These are phyloP conservation scores for Gnatocerus cornutus DNA, from an alignment of 2,888 invertebrate genomes.

Conservation along the genomic window DNA sequence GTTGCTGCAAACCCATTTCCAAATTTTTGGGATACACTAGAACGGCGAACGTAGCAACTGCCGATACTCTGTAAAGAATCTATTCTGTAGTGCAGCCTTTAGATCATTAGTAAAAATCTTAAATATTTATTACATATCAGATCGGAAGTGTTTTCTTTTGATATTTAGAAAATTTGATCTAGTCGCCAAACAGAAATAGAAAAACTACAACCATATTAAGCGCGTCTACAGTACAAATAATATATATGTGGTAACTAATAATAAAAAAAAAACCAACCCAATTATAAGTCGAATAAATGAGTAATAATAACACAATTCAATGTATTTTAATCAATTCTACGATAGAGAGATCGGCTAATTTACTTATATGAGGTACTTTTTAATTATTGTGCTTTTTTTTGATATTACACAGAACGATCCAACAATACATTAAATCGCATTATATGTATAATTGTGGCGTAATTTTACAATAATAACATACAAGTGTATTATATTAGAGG, in stretches of 20 bases:
- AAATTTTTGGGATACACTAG: slow-evolving; percentile 25
- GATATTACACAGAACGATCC: slow-evolving; percentile 46
- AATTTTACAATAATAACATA: slow-evolving; percentile 37
- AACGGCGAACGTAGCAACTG: slow-evolving; percentile 8
- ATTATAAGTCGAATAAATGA: slow-evolving; percentile 53
- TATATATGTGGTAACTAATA: slow-evolving; percentile 67
- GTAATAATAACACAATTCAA: slow-evolving; percentile 46
- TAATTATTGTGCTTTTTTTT: slow-evolving; percentile 56
- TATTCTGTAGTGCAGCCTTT: slow-evolving; percentile 69
- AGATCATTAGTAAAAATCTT: slow-evolving; percentile 66
- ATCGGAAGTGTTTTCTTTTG: slow-evolving; percentile 59
- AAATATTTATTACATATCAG: slow-evolving; percentile 62
- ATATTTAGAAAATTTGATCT: slow-evolving; percentile 52
- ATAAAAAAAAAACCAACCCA: slow-evolving; percentile 64
- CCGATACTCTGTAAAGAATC: slow-evolving; percentile 48
- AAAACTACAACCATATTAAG: slow-evolving; percentile 51
- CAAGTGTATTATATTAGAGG: slow-evolving; percentile 29
- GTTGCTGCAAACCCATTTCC: slow-evolving; percentile 16
- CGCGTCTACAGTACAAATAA: slow-evolving; percentile 39
- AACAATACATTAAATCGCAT: slow-evolving; percentile 47
- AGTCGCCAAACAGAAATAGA: slow-evolving; percentile 48
- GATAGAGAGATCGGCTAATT: slow-evolving; percentile 47
- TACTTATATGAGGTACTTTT: slow-evolving; percentile 51
- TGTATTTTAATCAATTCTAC: slow-evolving; percentile 44
- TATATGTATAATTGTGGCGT: slow-evolving; percentile 32